phyloP scores from a whole-genome alignment of 2,888 invertebrate species.

The Macrophya annulata region DNA sequence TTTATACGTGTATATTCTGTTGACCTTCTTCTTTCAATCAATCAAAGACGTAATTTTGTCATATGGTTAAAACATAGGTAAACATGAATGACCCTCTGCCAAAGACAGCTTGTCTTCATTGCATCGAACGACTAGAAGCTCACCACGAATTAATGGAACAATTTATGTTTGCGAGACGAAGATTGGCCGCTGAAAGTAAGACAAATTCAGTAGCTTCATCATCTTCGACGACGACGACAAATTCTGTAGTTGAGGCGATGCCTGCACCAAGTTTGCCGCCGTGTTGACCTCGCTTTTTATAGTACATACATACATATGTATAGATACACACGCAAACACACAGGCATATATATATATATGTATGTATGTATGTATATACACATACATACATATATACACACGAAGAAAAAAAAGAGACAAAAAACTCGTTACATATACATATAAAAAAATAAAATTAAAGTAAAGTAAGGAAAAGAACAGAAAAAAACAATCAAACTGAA shows the following conservation, averaged over 20 bases:
- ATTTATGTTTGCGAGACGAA: conserved; percentile 78
- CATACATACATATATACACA: background rate
- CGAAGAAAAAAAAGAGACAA: background rate
- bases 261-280: conserved; percentile 72
- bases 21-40: no score
- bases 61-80: conserved; percentile 70
- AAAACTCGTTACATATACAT: background rate
- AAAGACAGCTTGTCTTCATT: conserved; percentile 82
- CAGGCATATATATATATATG: background rate
- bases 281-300: conserved; percentile 70
- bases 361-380: no score
- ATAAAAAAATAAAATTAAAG: no score
- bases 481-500: no score
- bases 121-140: conserved; percentile 81
- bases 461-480: no score
- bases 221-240: conserved; percentile 66
- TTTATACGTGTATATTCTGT: no score
- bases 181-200: conserved; percentile 72
- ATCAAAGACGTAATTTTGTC: background rate
- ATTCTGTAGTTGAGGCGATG: conserved; percentile 41
- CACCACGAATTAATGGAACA: conserved; percentile 81
- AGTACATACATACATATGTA: background rate
- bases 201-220: conserved; percentile 67
- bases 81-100: conserved; percentile 79
- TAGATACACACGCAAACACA: background rate